Conservation (phyloP, 2,888 invertebrate genomes). For the Catonia carolina region DNA sequence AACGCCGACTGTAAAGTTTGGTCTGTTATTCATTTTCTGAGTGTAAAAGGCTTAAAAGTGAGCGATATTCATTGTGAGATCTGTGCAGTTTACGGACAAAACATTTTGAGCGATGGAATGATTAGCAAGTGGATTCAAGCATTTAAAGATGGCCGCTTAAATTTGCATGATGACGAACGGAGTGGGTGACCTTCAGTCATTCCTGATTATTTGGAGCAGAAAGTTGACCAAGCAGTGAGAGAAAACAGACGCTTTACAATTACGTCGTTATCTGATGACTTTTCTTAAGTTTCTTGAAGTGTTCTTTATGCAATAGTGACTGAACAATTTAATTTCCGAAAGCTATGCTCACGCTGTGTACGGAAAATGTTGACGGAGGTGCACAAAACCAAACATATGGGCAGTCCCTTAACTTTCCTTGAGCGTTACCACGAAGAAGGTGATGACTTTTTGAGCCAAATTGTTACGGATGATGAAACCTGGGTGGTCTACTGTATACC, state of each 20-base stretch:
- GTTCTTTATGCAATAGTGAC: conserved; percentile 29
- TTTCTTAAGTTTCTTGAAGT: conserved; percentile 25
- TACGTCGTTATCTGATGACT: too few relatives aligned
- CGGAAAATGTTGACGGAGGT: conserved; percentile 31
- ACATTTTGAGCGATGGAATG: conserved; percentile 31
- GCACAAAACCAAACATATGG: conserved; percentile 29
- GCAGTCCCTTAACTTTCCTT: too few relatives aligned
- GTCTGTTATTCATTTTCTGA: too few relatives aligned
- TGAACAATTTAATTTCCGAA: conserved; percentile 28
- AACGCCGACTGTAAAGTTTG: too few relatives aligned
- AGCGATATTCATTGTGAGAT: too few relatives aligned
- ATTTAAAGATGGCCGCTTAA: conserved; percentile 6
- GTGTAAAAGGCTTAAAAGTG: too few relatives aligned
- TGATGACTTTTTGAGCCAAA: conserved; percentile 31
- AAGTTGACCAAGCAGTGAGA: too few relatives aligned
- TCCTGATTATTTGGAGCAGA: conserved; percentile 29
- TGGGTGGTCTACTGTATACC: conserved; percentile 27
- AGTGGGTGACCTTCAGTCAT: conserved; percentile 26
- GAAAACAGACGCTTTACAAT: too few relatives aligned
- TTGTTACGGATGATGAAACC: conserved; percentile 24
- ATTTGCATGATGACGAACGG: too few relatives aligned
- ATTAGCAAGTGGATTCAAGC: conserved; percentile 25
- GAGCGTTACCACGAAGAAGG: conserved; percentile 30
- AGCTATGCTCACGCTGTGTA: conserved; percentile 31
- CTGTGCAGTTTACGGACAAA: too few relatives aligned